Evolutionary conservation across 2,888 invertebrate species (phyloP), one percentile per base, ranked within the genome.

Genomic region (Amphiduros pacificus): DNA sequence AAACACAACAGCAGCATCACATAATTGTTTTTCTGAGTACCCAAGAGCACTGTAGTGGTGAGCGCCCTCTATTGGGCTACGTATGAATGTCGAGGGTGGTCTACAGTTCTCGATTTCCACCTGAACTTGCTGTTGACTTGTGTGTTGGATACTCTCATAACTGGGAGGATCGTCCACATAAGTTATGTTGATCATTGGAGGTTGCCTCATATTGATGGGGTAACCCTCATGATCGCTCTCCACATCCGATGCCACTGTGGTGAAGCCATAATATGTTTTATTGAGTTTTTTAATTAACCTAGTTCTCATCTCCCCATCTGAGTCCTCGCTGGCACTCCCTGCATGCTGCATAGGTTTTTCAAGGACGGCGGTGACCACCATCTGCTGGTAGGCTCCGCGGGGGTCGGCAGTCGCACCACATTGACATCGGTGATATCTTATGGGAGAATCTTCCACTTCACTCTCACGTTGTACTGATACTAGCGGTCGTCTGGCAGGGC

Each of bases 331-430:
- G 14, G 51, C 55, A 49, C 55, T 26, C 28, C 29, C 55, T 29
- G 6, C 31, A n/a, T 50, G 41, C 27, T 9, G 29, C 50, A 40
- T 32, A n/a, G 59, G 53, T 41, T 58, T 60, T 53, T 66, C 66
- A 20, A 66, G 56, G 28, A 65, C 66, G 29, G 59, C 65, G 24
- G 64, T 63, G 1, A 65, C 60, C 28, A 61, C 54, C 60, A 68
- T 64, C 4, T 62, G 59, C 36, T 68, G 64, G 44, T 66, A 68
- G 29, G 41, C 50, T 4, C 61, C 61, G 9, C 61, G 49, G 1
- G 55, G 51, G 44, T 61, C 61, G 22, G 41, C 44, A 3, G 26
- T 58, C 24, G 36, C 49, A 6, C 51, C 53, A 14, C 60, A 49
- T 20, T 55, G 56, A 40, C 51, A 53, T 28, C 28, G 36, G 28